Base-by-base conservation (phyloP, 1,140 invertebrate species). In the Dysdera silvatica region DNA sequence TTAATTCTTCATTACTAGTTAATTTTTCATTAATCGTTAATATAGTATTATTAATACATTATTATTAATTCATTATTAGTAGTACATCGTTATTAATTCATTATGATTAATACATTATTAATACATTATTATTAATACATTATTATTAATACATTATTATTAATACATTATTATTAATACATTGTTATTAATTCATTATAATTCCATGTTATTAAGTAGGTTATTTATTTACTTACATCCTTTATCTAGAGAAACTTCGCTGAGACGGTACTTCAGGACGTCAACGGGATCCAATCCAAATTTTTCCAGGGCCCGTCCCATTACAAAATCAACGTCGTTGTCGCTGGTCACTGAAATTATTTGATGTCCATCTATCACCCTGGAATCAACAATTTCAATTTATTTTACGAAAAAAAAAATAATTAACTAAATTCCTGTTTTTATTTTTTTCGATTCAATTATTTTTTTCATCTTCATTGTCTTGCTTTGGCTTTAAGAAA, bases 211-310 rank as follows among this genome's bases (percentile, higher is more conserved):
- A n/a, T 20, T 2, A 20, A 49, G 18, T 28, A 8, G 10, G n/a
- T 40, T 16, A 20, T 16, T 16, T 32, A 18, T 28, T 18, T 54
- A 56, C 68, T 74, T 76, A 89, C 87, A 87, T 74, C 94, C 95
- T 72, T 91, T 86, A 78, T 99, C 95, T 57, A 98, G 80, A 68
- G 95, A 82, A 67, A 98, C 89, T 80, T 98, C 91, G 65, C 94
- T 92, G 75, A 97, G 87, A 73, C 89, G 84, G 78, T 88, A 91
- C 71, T 86, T 82, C 61, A 82, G 81, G n/a, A 80, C 74, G 55
- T 81, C 75, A 24, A 79, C 75, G 71, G 88, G 83, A 71, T 88
- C 84, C 43, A 98, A 80, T n/a, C 89, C 89, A 78, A 99, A 98
- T 64, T 80, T 77, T 70, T 86, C 82, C 47, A 99, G 81, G 52